Conservation (phyloP, 2,797 vertebrate species). For the Anableps anableps region DNA sequence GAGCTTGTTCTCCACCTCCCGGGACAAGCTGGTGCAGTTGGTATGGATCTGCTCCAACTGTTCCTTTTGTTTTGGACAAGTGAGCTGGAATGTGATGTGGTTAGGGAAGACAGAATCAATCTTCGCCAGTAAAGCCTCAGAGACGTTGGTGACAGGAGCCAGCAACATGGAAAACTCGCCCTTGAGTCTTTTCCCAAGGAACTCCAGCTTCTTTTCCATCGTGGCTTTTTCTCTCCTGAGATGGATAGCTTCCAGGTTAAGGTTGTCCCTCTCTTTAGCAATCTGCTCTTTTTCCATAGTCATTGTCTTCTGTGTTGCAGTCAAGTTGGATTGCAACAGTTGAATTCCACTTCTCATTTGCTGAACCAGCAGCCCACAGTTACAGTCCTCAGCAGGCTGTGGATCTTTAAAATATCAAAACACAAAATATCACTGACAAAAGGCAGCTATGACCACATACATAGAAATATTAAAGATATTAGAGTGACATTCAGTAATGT, state of each 20-base stretch:
- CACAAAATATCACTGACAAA: background rate
- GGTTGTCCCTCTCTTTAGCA: constrained; percentile 50
- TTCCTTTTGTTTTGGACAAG: constrained; percentile 72
- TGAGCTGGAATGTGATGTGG: constrained; percentile 75
- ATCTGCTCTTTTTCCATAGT: constrained; percentile 46
- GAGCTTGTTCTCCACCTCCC: constrained; percentile 77
- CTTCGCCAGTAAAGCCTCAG: constrained; percentile 69
- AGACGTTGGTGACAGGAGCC: constrained; percentile 62
- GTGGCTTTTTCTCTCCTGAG: constrained; percentile 65
- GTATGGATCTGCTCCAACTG: constrained; percentile 80
- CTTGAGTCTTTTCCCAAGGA: constrained; percentile 68
- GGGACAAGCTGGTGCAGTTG: constrained; percentile 81
- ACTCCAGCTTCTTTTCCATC: constrained; percentile 58
- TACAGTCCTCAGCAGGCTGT: fast-evolving
- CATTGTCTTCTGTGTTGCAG: constrained; percentile 53
- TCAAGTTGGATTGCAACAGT: constrained; percentile 74
- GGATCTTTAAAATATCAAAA: fast-evolving
- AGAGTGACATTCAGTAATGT: background rate
- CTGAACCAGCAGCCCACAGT: constrained; percentile 38
- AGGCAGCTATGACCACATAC: background rate
- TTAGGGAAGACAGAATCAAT: constrained; percentile 67
- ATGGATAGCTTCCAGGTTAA: constrained; percentile 57
- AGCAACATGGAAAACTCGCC: constrained; percentile 67
- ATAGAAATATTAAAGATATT: background rate
- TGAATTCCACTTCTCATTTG: constrained; percentile 48